Evolutionary conservation across 2,888 invertebrate genomes (phyloP), one percentile per base, ranked within the genome.

Genomic region (Melinaea menophilus): DNA sequence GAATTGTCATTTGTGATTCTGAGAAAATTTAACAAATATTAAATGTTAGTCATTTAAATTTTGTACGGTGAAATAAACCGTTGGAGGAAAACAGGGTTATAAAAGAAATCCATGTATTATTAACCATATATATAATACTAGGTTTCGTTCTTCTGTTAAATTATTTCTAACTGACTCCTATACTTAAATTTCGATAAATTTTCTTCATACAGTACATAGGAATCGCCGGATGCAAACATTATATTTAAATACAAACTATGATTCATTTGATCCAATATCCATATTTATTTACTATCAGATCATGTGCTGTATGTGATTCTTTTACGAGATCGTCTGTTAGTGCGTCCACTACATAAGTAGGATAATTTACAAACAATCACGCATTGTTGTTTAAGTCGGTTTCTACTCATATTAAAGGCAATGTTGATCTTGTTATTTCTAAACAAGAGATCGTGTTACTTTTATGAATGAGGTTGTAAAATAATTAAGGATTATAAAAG

Each of bases 241-340:
- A 58, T 22, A 22, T 22, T 22, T 22, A 22, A 22, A 22, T 22
- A 22, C 22, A 22, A 22, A 22, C 22, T 22, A 33, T 61, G 58
- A 58, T 61, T 61, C 61, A 64, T 61, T 47, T 47, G 41, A 48
- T 55, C 58, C 31, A 63, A 62, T 62, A 62, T 65, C 57, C 62
- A 65, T 65, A 54, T 56, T 35, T 59, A 62, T 65, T 33, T 46
- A 45, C 22, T 56, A 59, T 51, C 13, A 45, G 37, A 54, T 48
- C 41, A 51, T 45, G 51, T 47, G 61, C 54, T 55, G 45, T 54
- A 63, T 65, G 65, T 65, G 63, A 57, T 33, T 9, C 22, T 55
- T 48, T 35, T 63, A 60, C 35, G 54, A 60, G 47, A 65, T 37
- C 35, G 57, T 3, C 31, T 51, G 51, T 31, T 9, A 34, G 51